phyloP scores from a whole-genome alignment of 1,140 invertebrate genomes.

The Zeugodacus cucurbitae region DNA sequence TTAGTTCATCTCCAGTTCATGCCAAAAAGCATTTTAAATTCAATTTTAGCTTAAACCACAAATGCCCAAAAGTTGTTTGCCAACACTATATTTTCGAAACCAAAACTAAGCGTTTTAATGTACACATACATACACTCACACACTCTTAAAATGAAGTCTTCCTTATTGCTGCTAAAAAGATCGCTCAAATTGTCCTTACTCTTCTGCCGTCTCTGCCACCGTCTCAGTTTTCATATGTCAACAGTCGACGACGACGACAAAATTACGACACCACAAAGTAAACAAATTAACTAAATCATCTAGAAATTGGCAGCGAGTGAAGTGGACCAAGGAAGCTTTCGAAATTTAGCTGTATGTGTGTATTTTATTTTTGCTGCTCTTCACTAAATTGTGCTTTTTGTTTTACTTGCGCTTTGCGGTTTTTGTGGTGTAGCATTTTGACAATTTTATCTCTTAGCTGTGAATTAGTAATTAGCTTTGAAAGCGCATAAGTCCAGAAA shows the following conservation, averaged over 20 bases:
- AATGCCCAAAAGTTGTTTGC: constrained; percentile 40
- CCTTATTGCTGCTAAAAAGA: background rate
- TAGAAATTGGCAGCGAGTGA: constrained; percentile 16
- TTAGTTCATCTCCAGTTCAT: background rate
- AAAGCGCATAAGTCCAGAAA: background rate
- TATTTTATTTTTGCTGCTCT: background rate
- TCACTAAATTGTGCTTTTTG: background rate
- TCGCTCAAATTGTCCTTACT: background rate
- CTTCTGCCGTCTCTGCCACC: background rate
- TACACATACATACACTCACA: background rate
- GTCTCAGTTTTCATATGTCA: constrained; percentile 26
- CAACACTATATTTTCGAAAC: constrained; percentile 30
- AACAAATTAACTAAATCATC: constrained; percentile 45
- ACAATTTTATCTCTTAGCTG: background rate
- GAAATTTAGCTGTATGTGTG: background rate
- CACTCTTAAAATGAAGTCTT: background rate
- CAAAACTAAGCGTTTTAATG: background rate
- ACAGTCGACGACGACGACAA: background rate
- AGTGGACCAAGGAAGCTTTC: background rate
- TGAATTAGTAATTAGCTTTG: background rate
- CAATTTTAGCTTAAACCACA: constrained; percentile 18
- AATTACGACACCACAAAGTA: constrained; percentile 41
- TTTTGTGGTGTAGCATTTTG: background rate
- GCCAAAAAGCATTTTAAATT: constrained; percentile 38
- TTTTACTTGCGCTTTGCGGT: constrained; percentile 10